Percentiles rank a stretch among this genome's conserved stretches.
phyloP scores from a whole-genome alignment of 2,888 invertebrate species.

The Epirrhoe tristata region DNA sequence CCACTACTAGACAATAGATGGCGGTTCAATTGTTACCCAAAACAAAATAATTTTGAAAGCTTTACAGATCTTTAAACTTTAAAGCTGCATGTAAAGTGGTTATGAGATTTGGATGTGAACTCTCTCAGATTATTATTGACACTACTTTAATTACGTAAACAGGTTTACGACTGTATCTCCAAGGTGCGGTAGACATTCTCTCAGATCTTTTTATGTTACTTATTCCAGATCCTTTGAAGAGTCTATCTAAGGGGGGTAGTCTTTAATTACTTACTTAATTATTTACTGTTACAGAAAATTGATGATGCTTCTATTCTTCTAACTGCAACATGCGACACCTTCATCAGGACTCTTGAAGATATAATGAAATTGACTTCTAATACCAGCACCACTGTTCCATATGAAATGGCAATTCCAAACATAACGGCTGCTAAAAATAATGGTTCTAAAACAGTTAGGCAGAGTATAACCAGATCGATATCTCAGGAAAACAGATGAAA shows the following conservation, averaged over 20 bases:
- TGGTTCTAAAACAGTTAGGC: slow-evolving; percentile 61
- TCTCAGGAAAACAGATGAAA: slow-evolving; percentile 82
- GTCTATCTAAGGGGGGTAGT: no score
- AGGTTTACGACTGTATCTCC: no score
- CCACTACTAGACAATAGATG: slow-evolving; percentile 1
- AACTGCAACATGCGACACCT: slow-evolving; percentile 93
- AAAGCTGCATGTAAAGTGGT: no score
- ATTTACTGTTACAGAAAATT: slow-evolving; percentile 84
- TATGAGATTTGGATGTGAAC: no score
- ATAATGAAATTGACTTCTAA: slow-evolving; percentile 88
- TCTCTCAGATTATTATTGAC: no score
- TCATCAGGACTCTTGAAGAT: slow-evolving; percentile 92
- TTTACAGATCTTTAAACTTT: no score
- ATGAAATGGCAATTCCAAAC: slow-evolving; percentile 71
- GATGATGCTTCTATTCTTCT: slow-evolving; percentile 90
- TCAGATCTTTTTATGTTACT: no score
- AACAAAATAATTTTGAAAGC: no score
- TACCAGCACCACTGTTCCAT: slow-evolving; percentile 55
- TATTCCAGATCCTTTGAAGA: no score
- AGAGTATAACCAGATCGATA: slow-evolving; percentile 68
- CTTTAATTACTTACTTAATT: background rate
- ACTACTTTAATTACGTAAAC: no score
- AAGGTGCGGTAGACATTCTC: no score
- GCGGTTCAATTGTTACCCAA: background rate
- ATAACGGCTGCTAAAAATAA: slow-evolving; percentile 58